These are phyloP conservation scores for Antennarius striatus DNA, from an alignment of 2,113 vertebrate genomes.

Conservation along the genomic window DNA sequence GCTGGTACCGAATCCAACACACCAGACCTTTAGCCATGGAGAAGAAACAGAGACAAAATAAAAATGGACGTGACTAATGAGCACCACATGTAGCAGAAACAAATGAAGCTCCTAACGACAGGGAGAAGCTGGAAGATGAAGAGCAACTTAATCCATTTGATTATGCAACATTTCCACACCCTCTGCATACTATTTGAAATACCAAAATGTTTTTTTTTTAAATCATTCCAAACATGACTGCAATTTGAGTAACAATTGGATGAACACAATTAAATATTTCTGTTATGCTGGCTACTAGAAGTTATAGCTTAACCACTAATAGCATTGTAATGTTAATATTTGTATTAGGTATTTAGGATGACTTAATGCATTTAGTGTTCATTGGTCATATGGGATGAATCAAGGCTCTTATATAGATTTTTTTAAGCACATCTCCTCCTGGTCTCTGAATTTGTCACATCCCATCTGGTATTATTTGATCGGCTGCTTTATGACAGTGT, in stretches of 20 bases:
- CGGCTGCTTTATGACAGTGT: slow-evolving; percentile 40
- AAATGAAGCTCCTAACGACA: background rate
- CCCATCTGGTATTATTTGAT: slow-evolving; percentile 23
- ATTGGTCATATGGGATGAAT: slow-evolving; percentile 48
- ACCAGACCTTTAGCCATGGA: background rate
- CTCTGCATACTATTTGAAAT: background rate
- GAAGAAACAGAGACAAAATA: background rate
- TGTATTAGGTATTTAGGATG: slow-evolving; percentile 44
- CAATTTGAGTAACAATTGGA: slow-evolving; percentile 27
- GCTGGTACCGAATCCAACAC: no score
- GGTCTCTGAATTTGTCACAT: slow-evolving; percentile 51
- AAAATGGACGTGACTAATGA: slow-evolving; percentile 6
- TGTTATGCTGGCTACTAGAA: slow-evolving; percentile 29
- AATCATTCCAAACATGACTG: slow-evolving; percentile 6
- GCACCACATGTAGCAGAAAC: background rate
- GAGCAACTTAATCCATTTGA: slow-evolving; percentile 1
- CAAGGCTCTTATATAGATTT: slow-evolving; percentile 57
- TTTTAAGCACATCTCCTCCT: slow-evolving; percentile 32
- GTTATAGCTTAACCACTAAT: slow-evolving; percentile 25
- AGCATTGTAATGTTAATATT: slow-evolving; percentile 32
- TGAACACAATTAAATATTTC: slow-evolving; percentile 16
- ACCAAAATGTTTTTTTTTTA: background rate
- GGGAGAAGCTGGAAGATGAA: background rate
- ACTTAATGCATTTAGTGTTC: slow-evolving; percentile 55
- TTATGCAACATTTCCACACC: slow-evolving; percentile 12